Evolutionary conservation across 2,888 invertebrate genomes (phyloP).

Genomic region (Sinelater perroti): DNA sequence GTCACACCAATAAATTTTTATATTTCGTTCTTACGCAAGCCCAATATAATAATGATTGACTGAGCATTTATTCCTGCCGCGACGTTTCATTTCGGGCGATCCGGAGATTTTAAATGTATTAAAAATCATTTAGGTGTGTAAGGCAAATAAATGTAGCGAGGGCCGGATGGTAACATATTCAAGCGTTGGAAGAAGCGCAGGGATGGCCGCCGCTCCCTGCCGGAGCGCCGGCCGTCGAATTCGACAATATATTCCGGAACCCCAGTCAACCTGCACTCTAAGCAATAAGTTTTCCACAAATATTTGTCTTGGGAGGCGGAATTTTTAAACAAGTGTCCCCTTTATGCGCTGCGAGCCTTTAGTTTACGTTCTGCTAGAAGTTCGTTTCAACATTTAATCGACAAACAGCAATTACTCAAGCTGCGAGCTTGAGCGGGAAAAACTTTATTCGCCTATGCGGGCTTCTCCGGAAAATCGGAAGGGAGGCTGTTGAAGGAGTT

Average conservation of each 20-base stretch:
- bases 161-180: neutral
- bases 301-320: slow-evolving; percentile 50
- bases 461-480: too few species aligned
- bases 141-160: neutral
- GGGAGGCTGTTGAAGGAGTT: too few species aligned
- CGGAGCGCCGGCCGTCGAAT: slow-evolving; percentile 28
- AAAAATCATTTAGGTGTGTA: too few species aligned
- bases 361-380: slow-evolving; percentile 31
- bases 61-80: too few species aligned
- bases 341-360: slow-evolving; percentile 35
- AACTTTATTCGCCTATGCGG: too few species aligned
- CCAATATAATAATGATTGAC: too few species aligned
- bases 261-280: slow-evolving; percentile 46
- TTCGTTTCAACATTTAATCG: slow-evolving; percentile 37
- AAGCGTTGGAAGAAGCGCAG: neutral
- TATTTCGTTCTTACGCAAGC: too few species aligned
- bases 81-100: too few species aligned
- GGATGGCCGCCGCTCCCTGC: slow-evolving; percentile 32
- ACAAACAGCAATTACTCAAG: neutral
- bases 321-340: slow-evolving; percentile 46
- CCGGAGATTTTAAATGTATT: too few species aligned
- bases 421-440: too few species aligned
- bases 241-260: slow-evolving; percentile 27
- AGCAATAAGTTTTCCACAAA: slow-evolving; percentile 52
- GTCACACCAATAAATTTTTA: too few species aligned